Evolutionary conservation across 2,888 invertebrate genomes (phyloP), one percentile per base, ranked within the genome.

Genomic region (Tenthredo notha): DNA sequence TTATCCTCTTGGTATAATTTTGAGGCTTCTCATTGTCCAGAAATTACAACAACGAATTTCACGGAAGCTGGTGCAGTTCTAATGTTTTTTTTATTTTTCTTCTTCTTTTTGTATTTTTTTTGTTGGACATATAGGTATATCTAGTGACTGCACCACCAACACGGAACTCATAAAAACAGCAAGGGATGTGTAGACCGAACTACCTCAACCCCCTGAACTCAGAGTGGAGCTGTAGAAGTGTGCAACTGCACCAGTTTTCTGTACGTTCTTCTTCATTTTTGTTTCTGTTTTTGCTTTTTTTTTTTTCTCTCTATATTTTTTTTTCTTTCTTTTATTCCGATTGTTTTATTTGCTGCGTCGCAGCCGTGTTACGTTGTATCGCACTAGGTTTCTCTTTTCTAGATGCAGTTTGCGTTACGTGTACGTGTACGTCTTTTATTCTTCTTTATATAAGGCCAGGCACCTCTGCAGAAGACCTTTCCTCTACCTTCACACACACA

Each of bases 1-100:
- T 25, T 40, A 77, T 77, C 29, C 77, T 29, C 50, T 77, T 15
- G 29, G 77, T 43, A 40, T 67, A 72, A 25, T 74, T 77, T 77
- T 29, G 50, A 15, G 77, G 77, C 29, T 77, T 77, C 77, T 25
- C 77, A 47, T 50, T 54, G 77, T 77, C n/a, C 77, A 77, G 54
- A 33, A 54, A 77, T 77, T 47, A 77, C 54, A 77, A 77, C 54
- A 67, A 67, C 33, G 77, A 50, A 77, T 77, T 33, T 29, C 77
- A 54, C 33, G 75, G 43, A 75, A 75, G 43, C 75, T 33, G 25
- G 61, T 58, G 21, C 21, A 10, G 25, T 77, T 54, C 77, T 77
- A n/a, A 54, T 54, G 54, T 37, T 77, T 54, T 33, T 50, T 33
- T 33, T 18, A 72, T 18, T 21, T 33, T 3, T 33, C 2, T 33